These are phyloP conservation scores for Drosophila nigricruria DNA, from an alignment of 2,888 invertebrate genomes.

Conservation along the genomic window DNA sequence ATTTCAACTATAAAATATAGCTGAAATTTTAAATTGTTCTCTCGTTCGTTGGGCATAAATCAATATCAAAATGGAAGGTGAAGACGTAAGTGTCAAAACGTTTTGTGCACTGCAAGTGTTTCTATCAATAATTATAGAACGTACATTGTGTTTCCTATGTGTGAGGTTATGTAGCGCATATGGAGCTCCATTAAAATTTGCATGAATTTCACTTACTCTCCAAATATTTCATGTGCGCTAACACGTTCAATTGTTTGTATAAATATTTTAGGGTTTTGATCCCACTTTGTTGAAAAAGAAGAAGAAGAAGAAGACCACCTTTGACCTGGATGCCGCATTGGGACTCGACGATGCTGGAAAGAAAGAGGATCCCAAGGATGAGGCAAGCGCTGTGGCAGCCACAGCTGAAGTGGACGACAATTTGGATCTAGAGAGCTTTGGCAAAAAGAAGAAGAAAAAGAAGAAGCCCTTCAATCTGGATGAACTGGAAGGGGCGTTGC, in stretches of 20 bases:
- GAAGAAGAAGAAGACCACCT: constrained; percentile 97
- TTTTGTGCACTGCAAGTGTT: not conserved
- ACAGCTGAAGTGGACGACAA: constrained; percentile 89
- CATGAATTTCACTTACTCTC: constrained; percentile 13
- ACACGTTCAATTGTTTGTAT: not conserved
- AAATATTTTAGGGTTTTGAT: constrained; percentile 90
- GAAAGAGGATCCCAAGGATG: constrained; percentile 87
- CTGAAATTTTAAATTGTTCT: constrained; percentile 25
- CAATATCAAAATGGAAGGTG: constrained; percentile 61
- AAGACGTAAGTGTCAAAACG: constrained; percentile 60
- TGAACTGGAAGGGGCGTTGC: constrained; percentile 92
- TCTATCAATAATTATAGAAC: constrained; percentile 10
- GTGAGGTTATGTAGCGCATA: constrained; percentile 53
- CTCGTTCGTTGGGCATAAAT: constrained; percentile 10
- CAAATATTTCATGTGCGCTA: not conserved
- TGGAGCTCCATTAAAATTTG: constrained; percentile 30
- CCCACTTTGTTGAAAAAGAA: constrained; percentile 95
- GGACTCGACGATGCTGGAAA: constrained; percentile 87
- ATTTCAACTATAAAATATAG: constrained; percentile 33
- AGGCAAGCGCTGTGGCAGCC: constrained; percentile 80
- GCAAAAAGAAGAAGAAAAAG: constrained; percentile 96
- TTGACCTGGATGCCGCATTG: constrained; percentile 94
- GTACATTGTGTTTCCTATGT: constrained; percentile 27
- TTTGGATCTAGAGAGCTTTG: constrained; percentile 93
- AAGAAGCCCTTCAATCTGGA: constrained; percentile 96